Percentiles rank a stretch among this genome's conserved stretches.
Conservation (phyloP, 2,888 invertebrate genomes). For the Neoscelio sp. region DNA sequence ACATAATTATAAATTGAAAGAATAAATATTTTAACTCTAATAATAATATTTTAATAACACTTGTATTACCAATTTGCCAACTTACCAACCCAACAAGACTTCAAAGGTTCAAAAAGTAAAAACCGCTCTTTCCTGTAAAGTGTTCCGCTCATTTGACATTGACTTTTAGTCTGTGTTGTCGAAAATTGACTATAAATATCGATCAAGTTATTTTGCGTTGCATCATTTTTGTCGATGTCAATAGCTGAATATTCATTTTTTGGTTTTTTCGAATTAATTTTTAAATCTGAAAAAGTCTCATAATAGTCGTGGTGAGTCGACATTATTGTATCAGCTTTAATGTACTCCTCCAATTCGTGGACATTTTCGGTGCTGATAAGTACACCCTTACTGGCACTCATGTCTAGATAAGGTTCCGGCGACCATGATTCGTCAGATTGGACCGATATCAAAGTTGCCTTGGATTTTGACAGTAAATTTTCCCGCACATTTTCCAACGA, state of each 20-base stretch:
- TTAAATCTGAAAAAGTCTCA: constrained; percentile 73
- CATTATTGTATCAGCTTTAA: constrained; percentile 66
- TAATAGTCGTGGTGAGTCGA: constrained; percentile 73
- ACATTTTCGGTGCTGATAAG: constrained; percentile 58
- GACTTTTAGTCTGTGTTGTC: constrained; percentile 70
- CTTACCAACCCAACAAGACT: constrained; percentile 77
- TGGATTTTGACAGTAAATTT: constrained; percentile 73
- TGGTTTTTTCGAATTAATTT: background rate
- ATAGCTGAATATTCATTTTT: constrained; percentile 15
- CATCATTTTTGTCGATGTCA: constrained; percentile 12
- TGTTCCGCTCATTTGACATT: constrained; percentile 75
- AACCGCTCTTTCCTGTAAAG: constrained; percentile 70
- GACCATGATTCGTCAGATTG: constrained; percentile 67
- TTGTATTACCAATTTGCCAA: too few species aligned
- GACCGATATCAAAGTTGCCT: constrained; percentile 61
- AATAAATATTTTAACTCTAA: too few species aligned
- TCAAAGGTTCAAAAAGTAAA: constrained; percentile 73
- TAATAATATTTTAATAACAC: too few species aligned
- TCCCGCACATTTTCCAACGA: constrained; percentile 70
- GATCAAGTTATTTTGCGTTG: constrained; percentile 66
- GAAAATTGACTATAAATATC: constrained; percentile 74
- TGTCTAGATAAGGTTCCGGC: constrained; percentile 79
- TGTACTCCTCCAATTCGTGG: constrained; percentile 69
- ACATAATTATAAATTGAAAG: too few species aligned
- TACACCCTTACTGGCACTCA: constrained; percentile 76